A percentile compares a stretch with the other conserved stretches of the same genome.
These are phyloP conservation scores for Amblyornis subalaris DNA, from an alignment of 2,113 vertebrate species.

Conservation along the genomic window DNA sequence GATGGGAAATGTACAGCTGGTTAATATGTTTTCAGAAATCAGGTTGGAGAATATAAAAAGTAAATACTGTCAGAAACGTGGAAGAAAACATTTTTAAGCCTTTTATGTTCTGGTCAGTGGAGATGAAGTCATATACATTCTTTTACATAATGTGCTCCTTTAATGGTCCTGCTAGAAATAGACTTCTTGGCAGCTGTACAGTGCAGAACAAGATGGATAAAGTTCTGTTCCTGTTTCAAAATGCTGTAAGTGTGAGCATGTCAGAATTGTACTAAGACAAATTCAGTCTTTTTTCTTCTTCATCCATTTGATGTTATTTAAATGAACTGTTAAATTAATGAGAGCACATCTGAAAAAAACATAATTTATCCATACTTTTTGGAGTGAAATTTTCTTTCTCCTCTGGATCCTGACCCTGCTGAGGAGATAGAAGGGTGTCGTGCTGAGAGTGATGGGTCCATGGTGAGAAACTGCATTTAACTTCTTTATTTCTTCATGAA, in stretches of 20 bases:
- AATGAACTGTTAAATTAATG: background rate
- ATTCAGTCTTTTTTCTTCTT: background rate
- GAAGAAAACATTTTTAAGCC: background rate
- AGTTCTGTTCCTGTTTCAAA: conserved; percentile 7
- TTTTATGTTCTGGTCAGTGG: conserved; percentile 22
- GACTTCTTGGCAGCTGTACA: conserved; percentile 21
- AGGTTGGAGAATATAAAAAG: background rate
- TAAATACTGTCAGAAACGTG: background rate
- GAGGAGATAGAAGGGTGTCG: background rate
- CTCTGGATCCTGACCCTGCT: background rate
- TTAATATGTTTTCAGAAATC: conserved; percentile 25
- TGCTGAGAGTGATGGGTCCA: background rate
- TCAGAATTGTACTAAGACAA: background rate
- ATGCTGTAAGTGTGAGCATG: background rate
- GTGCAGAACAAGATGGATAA: background rate
- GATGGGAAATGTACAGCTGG: background rate
- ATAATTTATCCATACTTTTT: background rate
- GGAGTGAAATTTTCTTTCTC: background rate
- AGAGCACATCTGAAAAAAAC: background rate
- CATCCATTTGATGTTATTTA: background rate
- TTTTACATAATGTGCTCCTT: background rate
- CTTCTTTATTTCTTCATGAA: background rate
- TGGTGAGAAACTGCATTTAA: background rate
- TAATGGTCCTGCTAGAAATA: conserved; percentile 5
- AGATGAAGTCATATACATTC: conserved; percentile 14